Evolutionary conservation across 2,797 vertebrate species (phyloP).

Genomic region (Catamblyrhynchus diadema): DNA sequence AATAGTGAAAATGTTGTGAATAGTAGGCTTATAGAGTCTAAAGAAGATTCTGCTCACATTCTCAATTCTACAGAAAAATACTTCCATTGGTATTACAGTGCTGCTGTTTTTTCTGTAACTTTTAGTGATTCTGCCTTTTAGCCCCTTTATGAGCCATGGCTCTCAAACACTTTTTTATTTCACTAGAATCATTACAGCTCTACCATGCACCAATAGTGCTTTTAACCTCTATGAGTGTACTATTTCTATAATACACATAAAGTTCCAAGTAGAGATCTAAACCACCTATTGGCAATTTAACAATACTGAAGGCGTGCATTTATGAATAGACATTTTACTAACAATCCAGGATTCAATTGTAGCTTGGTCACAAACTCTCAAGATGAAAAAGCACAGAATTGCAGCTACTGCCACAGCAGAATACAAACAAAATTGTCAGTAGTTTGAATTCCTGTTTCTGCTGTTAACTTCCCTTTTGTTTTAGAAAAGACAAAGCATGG

Average conservation of each 20-base stretch:
- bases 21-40: background rate
- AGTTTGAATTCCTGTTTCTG: background rate
- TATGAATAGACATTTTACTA: constrained; percentile 21
- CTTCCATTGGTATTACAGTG: background rate
- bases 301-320: background rate
- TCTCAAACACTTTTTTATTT: constrained; percentile 12
- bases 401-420: background rate
- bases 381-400: background rate
- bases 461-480: background rate
- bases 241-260: background rate
- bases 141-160: background rate
- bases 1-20: background rate
- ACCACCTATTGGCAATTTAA: background rate
- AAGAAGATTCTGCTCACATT: background rate
- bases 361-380: background rate
- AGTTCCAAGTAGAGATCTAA: background rate
- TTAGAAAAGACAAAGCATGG: background rate
- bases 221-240: background rate
- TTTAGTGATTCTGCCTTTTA: constrained; percentile 9
- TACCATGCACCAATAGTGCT: background rate
- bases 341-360: background rate
- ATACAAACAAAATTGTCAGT: background rate
- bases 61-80: background rate
- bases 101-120: background rate
- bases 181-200: background rate